Percentiles rank a stretch among this genome's conserved stretches.
phyloP scores from a whole-genome alignment of 2,797 vertebrate genomes.

The Catharus ustulatus region DNA sequence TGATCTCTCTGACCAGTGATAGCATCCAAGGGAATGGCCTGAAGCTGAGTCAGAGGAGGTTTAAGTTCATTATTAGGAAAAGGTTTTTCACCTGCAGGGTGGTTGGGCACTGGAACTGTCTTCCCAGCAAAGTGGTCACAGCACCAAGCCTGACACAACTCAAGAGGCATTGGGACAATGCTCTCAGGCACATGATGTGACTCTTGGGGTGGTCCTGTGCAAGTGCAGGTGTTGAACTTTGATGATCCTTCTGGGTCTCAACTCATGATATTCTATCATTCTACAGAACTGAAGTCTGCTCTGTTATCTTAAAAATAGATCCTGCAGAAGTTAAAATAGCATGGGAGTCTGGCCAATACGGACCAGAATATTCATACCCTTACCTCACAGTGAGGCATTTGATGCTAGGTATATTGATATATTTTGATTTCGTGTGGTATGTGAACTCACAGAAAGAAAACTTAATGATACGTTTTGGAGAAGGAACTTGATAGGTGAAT shows the following conservation, averaged over 20 bases:
- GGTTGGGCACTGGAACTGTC: not conserved
- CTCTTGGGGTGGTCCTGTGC: not conserved
- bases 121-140: not conserved
- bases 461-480: not conserved
- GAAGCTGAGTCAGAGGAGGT: not conserved
- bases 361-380: not conserved
- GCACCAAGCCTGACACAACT: not conserved
- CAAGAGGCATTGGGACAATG: not conserved
- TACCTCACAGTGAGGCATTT: not conserved
- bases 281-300: not conserved
- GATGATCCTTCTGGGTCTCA: not conserved
- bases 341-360: not conserved
- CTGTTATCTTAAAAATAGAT: not conserved
- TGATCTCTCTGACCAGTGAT: not conserved
- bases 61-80: not conserved
- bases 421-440: not conserved
- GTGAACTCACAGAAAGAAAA: not conserved
- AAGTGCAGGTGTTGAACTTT: not conserved
- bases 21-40: not conserved
- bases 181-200: not conserved
- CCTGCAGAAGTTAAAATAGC: not conserved
- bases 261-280: not conserved
- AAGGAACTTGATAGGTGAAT: not conserved
- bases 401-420: not conserved
- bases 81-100: not conserved